These are phyloP conservation scores for Yoshiicerus persimilis DNA, from an alignment of 1,140 invertebrate genomes.

Conservation along the genomic window DNA sequence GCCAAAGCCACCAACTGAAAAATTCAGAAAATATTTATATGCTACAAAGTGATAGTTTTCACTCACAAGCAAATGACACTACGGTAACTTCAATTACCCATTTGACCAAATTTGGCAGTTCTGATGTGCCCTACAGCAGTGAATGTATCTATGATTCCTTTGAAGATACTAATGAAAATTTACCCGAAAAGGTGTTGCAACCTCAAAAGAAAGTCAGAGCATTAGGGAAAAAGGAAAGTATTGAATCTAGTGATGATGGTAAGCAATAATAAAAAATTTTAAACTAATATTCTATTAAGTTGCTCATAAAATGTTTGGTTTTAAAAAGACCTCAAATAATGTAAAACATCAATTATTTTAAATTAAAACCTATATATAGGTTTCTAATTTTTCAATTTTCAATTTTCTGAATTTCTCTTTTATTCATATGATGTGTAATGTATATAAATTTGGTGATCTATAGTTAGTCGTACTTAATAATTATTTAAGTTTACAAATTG, in stretches of 20 bases:
- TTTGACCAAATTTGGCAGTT: not conserved
- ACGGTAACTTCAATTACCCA: not conserved
- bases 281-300: no score
- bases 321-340: no score
- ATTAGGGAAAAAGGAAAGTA: not conserved
- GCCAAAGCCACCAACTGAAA: not conserved
- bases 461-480: no score
- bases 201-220: not conserved
- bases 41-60: not conserved
- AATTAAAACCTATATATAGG: no score
- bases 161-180: not conserved
- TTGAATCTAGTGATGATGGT: no score
- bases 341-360: no score
- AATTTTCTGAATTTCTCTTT: no score
- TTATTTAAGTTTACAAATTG: not conserved
- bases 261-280: no score
- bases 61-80: not conserved
- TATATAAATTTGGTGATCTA: no score
- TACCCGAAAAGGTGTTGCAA: not conserved
- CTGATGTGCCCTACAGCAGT: not conserved
- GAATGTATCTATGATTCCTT: not conserved
- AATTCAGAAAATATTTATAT: not conserved
- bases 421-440: no score
- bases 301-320: no score
- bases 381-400: no score